Conservation (phyloP, 2,888 invertebrate genomes). For the Lordiphosa fenestrarum region DNA sequence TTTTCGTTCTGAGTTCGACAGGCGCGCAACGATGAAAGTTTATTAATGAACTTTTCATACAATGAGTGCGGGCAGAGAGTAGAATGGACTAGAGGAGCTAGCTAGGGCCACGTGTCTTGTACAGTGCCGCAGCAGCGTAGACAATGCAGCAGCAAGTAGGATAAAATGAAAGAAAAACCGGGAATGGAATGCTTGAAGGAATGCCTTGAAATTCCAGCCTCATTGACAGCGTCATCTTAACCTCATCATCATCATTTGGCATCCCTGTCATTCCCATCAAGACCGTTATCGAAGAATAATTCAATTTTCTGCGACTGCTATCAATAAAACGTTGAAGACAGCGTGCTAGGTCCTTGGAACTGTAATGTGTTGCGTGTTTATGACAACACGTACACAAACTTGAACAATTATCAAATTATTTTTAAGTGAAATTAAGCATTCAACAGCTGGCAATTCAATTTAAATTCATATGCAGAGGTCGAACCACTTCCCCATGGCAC, state of each 20-base stretch:
- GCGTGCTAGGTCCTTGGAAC: slow-evolving; percentile 3
- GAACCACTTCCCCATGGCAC: too few relatives aligned
- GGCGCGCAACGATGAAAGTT: slow-evolving; percentile 58
- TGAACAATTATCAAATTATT: slow-evolving; percentile 10
- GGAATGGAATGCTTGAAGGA: slow-evolving; percentile 57
- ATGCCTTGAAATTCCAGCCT: slow-evolving; percentile 60
- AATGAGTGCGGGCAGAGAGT: slow-evolving; percentile 12
- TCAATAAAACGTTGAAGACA: slow-evolving; percentile 55
- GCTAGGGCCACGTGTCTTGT: slow-evolving; percentile 36
- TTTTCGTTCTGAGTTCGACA: slow-evolving; percentile 63
- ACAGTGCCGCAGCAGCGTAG: slow-evolving; percentile 18
- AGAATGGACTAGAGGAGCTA: slow-evolving; percentile 1
- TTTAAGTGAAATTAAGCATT: slow-evolving; percentile 15
- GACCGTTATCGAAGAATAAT: slow-evolving; percentile 50
- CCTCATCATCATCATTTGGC: slow-evolving; percentile 32
- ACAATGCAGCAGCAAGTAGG: slow-evolving; percentile 42
- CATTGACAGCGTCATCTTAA: slow-evolving; percentile 42
- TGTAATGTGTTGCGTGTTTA: slow-evolving; percentile 11
- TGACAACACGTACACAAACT: slow-evolving; percentile 51
- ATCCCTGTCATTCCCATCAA: slow-evolving; percentile 56
- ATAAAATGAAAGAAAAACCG: slow-evolving; percentile 14
- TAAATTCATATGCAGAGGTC: not conserved
- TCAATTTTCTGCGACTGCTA: slow-evolving; percentile 64
- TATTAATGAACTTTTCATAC: slow-evolving; percentile 68
- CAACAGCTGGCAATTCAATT: slow-evolving; percentile 37